These are phyloP conservation scores for Salpingus planirostris DNA, from an alignment of 2,888 invertebrate genomes.

Conservation along the genomic window DNA sequence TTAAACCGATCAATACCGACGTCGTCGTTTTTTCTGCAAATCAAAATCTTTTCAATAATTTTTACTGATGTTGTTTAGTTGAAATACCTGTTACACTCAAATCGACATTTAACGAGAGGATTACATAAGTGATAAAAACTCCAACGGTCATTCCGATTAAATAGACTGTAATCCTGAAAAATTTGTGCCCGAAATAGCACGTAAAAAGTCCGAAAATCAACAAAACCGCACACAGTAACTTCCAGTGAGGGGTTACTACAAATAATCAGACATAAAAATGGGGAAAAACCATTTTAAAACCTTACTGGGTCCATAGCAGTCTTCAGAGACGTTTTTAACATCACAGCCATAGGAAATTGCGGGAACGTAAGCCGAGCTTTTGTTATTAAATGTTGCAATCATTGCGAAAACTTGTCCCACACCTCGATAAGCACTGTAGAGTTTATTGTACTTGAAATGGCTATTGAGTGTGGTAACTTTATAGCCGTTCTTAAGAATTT, in stretches of 20 bases:
- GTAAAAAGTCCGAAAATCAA: constrained; percentile 54
- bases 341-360: constrained; percentile 58
- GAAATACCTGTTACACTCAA: constrained; percentile 7
- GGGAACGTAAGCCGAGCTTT: constrained; percentile 59
- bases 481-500: constrained; percentile 45
- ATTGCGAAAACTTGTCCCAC: constrained; percentile 53
- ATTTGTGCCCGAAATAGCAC: constrained; percentile 55
- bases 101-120: constrained; percentile 28
- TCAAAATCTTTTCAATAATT: constrained; percentile 10
- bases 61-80: constrained; percentile 2
- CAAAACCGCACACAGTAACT: constrained; percentile 45
- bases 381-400: constrained; percentile 42
- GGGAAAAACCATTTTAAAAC: too few relatives aligned
- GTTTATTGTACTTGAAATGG: constrained; percentile 30
- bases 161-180: constrained; percentile 54
- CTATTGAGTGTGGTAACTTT: constrained; percentile 38
- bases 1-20: constrained; percentile 47
- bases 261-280: constrained; percentile 22
- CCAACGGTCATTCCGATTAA: constrained; percentile 52
- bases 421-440: constrained; percentile 53
- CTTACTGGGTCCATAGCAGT: constrained; percentile 47
- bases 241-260: constrained; percentile 43
- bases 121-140: constrained; percentile 47
- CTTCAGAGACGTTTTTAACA: constrained; percentile 39
- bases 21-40: constrained; percentile 46